phyloP scores from a whole-genome alignment of 1,140 invertebrate species.

The Sitodiplosis mosellana region DNA sequence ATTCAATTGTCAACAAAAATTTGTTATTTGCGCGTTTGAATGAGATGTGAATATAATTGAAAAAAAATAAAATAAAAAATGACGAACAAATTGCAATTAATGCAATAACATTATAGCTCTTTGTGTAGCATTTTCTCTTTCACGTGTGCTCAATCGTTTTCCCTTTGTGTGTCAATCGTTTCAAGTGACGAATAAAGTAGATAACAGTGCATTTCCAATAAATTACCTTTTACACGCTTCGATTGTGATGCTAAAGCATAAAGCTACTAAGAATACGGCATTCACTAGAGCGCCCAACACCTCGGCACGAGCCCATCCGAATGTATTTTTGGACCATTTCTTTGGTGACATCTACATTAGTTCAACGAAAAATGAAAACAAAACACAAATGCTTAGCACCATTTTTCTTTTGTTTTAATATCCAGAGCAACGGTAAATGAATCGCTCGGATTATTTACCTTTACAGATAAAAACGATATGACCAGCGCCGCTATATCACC shows the following conservation, averaged over 20 bases:
- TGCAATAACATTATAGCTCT: too few species aligned
- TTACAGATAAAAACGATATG: slow-evolving; percentile 77
- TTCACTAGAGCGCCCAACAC: slow-evolving; percentile 86
- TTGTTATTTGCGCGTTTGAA: too few species aligned
- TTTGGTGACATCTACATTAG: slow-evolving; percentile 73
- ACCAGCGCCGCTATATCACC: slow-evolving; percentile 79
- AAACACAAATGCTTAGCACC: background rate
- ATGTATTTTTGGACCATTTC: slow-evolving; percentile 90
- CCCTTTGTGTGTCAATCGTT: too few species aligned
- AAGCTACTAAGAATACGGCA: slow-evolving; percentile 79
- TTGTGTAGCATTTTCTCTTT: too few species aligned
- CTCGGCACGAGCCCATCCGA: slow-evolving; percentile 84
- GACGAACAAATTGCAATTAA: too few species aligned
- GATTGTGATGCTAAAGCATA: slow-evolving; percentile 83
- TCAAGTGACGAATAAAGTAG: too few species aligned
- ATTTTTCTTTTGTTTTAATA: background rate
- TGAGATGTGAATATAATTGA: too few species aligned
- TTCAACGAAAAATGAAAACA: slow-evolving; percentile 3
- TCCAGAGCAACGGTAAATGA: too few species aligned
- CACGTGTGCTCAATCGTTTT: too few species aligned
- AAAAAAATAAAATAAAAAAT: too few species aligned
- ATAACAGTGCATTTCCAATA: background rate
- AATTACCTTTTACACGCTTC: slow-evolving; percentile 62
- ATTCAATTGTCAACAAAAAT: too few species aligned
- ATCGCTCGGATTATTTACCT: too few species aligned